phyloP scores from a whole-genome alignment of 2,888 invertebrate genomes.

The Caenorhabditis uteleia region DNA sequence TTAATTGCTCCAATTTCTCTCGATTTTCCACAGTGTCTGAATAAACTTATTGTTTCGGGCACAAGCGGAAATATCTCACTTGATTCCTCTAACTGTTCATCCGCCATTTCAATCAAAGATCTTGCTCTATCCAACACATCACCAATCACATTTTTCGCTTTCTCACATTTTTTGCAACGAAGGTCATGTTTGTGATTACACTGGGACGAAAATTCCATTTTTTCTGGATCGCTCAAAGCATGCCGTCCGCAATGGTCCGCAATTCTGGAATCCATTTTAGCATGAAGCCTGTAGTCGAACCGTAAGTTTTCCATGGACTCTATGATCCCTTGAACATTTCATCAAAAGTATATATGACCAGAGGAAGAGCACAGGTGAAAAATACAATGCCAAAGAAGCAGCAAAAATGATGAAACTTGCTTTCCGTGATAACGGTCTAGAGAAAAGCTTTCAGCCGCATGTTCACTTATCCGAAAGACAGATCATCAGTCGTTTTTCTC shows the following conservation, averaged over 20 bases:
- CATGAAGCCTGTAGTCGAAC: slow-evolving; percentile 15
- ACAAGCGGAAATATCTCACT: neutral
- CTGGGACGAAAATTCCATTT: neutral
- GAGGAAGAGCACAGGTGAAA: too few relatives aligned
- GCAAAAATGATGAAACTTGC: too few relatives aligned
- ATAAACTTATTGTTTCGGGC: neutral
- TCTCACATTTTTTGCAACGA: slow-evolving; percentile 15
- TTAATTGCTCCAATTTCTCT: neutral
- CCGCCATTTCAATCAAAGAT: neutral
- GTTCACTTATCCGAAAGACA: too few relatives aligned
- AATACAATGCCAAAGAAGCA: too few relatives aligned
- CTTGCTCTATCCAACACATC: slow-evolving; percentile 1
- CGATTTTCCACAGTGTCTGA: neutral
- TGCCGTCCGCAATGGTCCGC: slow-evolving; percentile 19
- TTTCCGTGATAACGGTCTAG: too few relatives aligned
- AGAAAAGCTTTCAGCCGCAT: too few relatives aligned
- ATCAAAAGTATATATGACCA: too few relatives aligned
- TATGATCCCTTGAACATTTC: too few relatives aligned
- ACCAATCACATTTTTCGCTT: neutral
- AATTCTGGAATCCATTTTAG: slow-evolving; percentile 10
- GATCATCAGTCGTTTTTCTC: too few relatives aligned
- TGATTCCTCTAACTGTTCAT: neutral
- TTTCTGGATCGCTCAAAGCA: slow-evolving; percentile 16
- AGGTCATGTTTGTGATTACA: slow-evolving; percentile 15
- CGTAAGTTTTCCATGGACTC: slow-evolving; percentile 11